phyloP scores from a whole-genome alignment of 2,888 invertebrate genomes.

The Mycalesis mineus region DNA sequence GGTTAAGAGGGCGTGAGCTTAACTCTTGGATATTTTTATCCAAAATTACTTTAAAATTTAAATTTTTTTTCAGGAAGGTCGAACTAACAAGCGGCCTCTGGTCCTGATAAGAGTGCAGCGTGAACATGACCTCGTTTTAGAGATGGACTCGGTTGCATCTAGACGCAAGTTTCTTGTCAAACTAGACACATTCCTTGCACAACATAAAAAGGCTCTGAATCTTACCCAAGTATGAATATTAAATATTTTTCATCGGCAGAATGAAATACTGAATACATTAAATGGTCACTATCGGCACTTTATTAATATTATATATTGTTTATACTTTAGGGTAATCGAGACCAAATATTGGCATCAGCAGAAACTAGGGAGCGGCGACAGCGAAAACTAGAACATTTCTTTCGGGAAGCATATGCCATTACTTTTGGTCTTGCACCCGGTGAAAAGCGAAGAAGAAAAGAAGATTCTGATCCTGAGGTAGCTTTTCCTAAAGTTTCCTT shows the following conservation, averaged over 20 bases:
- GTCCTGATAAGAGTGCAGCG: conserved; percentile 88
- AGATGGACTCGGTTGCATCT: conserved; percentile 89
- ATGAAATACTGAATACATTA: not conserved
- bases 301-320: not conserved
- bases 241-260: not conserved
- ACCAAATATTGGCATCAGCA: conserved; percentile 92
- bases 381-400: conserved; percentile 95
- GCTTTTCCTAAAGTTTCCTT: too few species aligned
- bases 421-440: conserved; percentile 94
- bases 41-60: not conserved
- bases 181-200: conserved; percentile 88
- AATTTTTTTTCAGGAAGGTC: conserved; percentile 68
- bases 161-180: conserved; percentile 92
- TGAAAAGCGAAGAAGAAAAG: conserved; percentile 85
- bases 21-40: not conserved
- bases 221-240: conserved; percentile 79
- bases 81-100: conserved; percentile 87
- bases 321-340: conserved; percentile 80
- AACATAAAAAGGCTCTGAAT: conserved; percentile 89
- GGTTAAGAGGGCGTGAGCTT: too few species aligned
- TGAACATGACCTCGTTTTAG: conserved; percentile 95
- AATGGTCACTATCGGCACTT: not conserved
- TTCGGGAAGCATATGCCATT: conserved; percentile 95
- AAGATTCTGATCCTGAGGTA: conserved; percentile 87
- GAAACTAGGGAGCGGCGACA: conserved; percentile 96